Evolutionary conservation across 1,140 invertebrate genomes (phyloP), one percentile per base, ranked within the genome.

Genomic region (Doryteuthis pealeii): DNA sequence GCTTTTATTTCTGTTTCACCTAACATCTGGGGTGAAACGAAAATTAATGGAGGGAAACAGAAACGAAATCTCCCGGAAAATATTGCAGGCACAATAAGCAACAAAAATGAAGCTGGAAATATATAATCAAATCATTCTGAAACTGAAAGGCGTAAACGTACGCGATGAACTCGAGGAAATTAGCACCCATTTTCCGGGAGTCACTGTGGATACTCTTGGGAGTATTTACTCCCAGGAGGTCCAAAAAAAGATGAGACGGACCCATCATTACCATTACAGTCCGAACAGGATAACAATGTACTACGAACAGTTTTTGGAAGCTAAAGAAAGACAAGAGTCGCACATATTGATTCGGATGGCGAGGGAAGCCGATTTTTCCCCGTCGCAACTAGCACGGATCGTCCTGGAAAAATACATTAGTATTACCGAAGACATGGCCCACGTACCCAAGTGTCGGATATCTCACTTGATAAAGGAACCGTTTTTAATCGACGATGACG

Each of bases 401-500:
- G 88, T 94, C 58, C 82, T 94, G 28, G 91, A 93, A 80, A 89
- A 90, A 78, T 90, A 91, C 85, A 75, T 87, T 18, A 75, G 73
- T 12, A 31, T 72, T n/a, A 77, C 73, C 0, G 75, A 81, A 65
- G 78, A 78, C 75, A 69, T 74, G 28, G 76, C 76, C 66, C 73
- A 79, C 45, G 79, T 79, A 28, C 76, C 82, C 4, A 87, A 85
- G 72, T 74, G 74, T 30, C 77, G 80, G 72, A 81, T 93, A 5
- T 91, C 90, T 73, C 89, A 90, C 79, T 87, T 91, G 75, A 87
- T 94, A 77, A 92, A 92, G 82, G 92, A 94, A 80, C 92, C 93
- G 28, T 90, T 91, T 26, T 80, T 92, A 26, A 94, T 95, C 78
- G 87, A 91, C 76, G 91, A 95, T 85, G 89, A 89, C 72, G 87